Conservation (phyloP, 2,113 vertebrate genomes). For the Thalassarche chlororhynchos region DNA sequence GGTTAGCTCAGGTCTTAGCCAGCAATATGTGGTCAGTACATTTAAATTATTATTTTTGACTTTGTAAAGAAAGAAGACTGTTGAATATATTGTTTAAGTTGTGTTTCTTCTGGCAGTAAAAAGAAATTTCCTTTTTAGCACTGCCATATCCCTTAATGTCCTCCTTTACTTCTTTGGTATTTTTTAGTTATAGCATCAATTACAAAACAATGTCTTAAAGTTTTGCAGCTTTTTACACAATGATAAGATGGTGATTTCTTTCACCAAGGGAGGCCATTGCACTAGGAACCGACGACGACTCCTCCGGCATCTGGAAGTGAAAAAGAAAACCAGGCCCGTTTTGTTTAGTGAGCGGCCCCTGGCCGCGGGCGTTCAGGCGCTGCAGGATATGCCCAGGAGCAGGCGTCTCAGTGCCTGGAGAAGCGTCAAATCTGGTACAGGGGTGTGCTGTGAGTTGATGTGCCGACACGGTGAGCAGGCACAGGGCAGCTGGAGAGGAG, state of each 20-base stretch:
- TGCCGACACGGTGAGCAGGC: background rate
- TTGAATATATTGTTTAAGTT: background rate
- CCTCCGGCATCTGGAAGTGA: background rate
- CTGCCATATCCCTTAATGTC: background rate
- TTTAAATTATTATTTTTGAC: background rate
- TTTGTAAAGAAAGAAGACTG: background rate
- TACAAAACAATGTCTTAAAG: background rate
- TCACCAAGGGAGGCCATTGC: background rate
- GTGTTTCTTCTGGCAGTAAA: background rate
- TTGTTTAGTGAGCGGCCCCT: background rate
- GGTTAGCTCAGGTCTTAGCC: background rate
- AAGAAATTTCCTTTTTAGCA: background rate
- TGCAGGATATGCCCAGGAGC: background rate
- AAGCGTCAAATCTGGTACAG: background rate
- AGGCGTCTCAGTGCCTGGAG: rapidly evolving
- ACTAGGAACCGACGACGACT: rapidly evolving
- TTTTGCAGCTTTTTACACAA: background rate
- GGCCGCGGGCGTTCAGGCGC: rapidly evolving
- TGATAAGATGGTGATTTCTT: background rate
- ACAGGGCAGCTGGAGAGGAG: background rate
- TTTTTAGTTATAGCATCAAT: background rate
- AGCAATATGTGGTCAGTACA: background rate
- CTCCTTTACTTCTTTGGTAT: background rate
- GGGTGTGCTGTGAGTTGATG: rapidly evolving
- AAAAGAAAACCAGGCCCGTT: background rate